Evolutionary conservation across 2,113 vertebrate genomes (phyloP).

Genomic region (Anthoscopus minutus): DNA sequence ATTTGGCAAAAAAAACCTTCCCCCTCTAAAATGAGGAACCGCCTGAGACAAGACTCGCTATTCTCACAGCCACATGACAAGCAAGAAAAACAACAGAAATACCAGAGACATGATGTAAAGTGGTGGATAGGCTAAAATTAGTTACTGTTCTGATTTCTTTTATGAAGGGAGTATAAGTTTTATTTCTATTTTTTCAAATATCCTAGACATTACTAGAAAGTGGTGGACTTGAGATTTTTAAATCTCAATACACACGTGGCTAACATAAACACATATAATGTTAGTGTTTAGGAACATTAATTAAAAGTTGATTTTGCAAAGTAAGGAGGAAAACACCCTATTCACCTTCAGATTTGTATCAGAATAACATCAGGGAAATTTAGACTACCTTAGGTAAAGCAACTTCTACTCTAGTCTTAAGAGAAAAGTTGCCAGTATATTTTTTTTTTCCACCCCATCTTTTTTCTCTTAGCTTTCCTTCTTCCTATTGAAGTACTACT

Average conservation of each 20-base stretch:
- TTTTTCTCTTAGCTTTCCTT: neutral
- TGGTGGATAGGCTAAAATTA: neutral
- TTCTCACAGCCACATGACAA: neutral
- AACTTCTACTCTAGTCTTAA: neutral
- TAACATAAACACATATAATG: neutral
- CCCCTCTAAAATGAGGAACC: neutral
- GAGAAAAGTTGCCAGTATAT: neutral
- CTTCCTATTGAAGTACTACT: neutral
- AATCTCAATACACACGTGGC: rapidly evolving
- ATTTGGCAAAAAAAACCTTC: neutral
- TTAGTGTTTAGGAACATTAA: neutral
- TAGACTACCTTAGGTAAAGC: neutral
- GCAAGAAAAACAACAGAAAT: neutral
- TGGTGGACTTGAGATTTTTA: neutral
- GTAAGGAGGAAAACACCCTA: neutral
- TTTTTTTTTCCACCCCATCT: neutral
- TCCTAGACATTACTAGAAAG: neutral
- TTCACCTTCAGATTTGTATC: neutral
- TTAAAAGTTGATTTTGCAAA: neutral
- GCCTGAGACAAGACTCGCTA: neutral
- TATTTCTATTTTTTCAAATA: neutral
- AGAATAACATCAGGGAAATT: neutral
- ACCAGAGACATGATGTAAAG: neutral
- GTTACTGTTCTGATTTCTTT: neutral
- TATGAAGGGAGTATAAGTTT: neutral